Evolutionary conservation across 1,140 invertebrate species (phyloP).

Genomic region (Neuroterus valhalla): DNA sequence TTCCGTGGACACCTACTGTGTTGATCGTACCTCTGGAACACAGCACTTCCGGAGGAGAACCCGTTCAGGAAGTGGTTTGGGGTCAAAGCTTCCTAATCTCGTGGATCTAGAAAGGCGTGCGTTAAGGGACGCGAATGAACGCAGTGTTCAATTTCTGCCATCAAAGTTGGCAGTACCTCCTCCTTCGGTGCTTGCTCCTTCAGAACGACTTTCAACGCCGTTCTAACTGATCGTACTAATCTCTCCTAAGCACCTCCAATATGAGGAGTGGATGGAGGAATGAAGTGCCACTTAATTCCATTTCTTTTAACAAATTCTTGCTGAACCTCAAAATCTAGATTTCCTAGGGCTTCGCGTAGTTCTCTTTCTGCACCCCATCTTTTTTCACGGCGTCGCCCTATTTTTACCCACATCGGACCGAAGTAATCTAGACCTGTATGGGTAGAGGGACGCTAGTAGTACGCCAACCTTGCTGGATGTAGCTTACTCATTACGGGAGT

Average conservation of each 20-base stretch:
- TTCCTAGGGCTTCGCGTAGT: neutral
- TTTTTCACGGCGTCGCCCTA: conserved; percentile 42
- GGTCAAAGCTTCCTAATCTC: neutral
- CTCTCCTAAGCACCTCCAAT: conserved; percentile 25
- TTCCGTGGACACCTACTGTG: neutral
- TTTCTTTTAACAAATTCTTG: no score
- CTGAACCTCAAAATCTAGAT: no score
- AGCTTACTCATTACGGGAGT: neutral
- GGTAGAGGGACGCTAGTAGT: neutral
- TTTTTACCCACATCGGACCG: conserved; percentile 31
- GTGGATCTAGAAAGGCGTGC: neutral
- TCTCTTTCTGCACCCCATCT: conserved; percentile 38
- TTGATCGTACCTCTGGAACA: neutral
- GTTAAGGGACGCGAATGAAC: neutral
- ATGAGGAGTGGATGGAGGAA: neutral
- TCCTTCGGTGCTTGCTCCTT: no score
- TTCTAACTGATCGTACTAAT: no score
- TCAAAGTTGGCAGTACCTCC: conserved; percentile 44
- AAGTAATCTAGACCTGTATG: conserved; percentile 56
- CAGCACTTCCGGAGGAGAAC: neutral
- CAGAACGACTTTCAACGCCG: no score
- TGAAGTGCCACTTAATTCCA: no score
- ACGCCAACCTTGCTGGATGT: neutral
- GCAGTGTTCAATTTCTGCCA: neutral
- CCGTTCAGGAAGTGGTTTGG: neutral